Base-by-base conservation (phyloP, 1,140 invertebrate genomes). In the Heliconius congener region DNA sequence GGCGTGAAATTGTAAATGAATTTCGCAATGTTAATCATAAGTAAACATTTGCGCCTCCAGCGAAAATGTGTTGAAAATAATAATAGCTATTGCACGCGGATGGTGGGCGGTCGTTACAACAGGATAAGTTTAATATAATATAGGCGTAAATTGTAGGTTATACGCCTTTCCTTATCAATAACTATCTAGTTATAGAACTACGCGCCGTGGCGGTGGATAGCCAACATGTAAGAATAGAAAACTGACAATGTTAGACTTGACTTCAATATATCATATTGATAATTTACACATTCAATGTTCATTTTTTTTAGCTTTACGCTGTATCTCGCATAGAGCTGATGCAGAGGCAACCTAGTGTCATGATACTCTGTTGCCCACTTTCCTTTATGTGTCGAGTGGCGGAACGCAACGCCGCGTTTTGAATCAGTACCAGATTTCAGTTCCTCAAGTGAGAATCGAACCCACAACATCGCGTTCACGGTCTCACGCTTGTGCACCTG, bases 101-200 rank as follows among this genome's bases (percentile, higher is more conserved):
- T 74, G 74, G 82, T 83, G 79, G 82, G 82, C 82, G 82, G 76
- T 71, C 46, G 71, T 74, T 82, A 78, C 55, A 46, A 72, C 73
- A 80, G 76, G 72, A 79, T 77, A 79, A 70, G 50, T 75, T 72
- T 80, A 76, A 75, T 76, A 76, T 82, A 73, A 82, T 80, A 80
- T 70, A 76, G 76, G 76, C 78, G 74, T 80, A 83, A 83, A 83
- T 83, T 83, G 76, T 80, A 73, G 78, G 79, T 75, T 83, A 75
- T 75, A 76, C 78, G 82, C 73, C 82, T 75, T 77, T 82, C 79
- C 80, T 76, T 83, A 83, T 83, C 82, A 77, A 74, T 75, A 77
- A 80, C 77, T 77, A 78, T 77, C 79, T 81, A 57, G 79, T 77
- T 81, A 70, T 50, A 74, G 72, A 16, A 57, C 74, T 60, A 75